Percentiles rank a stretch among this genome's conserved stretches.
Conservation (phyloP, 2,888 invertebrate species). For the Phytoseiulus persimilis region DNA sequence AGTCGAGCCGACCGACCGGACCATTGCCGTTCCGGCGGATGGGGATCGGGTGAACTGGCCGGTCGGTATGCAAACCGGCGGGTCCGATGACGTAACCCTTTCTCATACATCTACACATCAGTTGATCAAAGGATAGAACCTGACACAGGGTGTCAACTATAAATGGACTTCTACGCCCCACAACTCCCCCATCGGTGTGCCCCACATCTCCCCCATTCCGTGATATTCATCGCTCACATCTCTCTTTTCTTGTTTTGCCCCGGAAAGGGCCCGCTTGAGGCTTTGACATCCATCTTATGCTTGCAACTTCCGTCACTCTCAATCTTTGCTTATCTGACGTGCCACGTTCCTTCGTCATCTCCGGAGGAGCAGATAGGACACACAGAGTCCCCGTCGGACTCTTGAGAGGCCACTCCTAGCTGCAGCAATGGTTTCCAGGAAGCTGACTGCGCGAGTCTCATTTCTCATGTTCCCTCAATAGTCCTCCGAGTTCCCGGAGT, state of each 20-base stretch:
- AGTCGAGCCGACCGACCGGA: not conserved
- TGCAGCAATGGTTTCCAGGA: too few relatives aligned
- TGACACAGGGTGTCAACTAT: not conserved
- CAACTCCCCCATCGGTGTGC: too few relatives aligned
- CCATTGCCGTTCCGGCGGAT: too few relatives aligned
- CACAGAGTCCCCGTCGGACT: not conserved
- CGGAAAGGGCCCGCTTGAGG: not conserved
- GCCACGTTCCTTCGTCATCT: not conserved
- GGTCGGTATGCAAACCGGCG: not conserved
- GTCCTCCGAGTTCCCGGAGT: too few relatives aligned
- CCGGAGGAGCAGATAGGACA: not conserved
- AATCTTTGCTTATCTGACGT: not conserved
- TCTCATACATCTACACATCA: not conserved
- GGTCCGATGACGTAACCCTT: not conserved
- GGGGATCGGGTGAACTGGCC: too few relatives aligned
- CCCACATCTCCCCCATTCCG: not conserved
- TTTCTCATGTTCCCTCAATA: too few relatives aligned
- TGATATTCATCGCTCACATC: not conserved
- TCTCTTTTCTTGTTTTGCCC: not conserved
- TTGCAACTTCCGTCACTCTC: not conserved
- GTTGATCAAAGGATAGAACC: not conserved
- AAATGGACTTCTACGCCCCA: not conserved
- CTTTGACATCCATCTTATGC: not conserved
- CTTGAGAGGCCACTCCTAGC: too few relatives aligned
- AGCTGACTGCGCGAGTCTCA: too few relatives aligned